Percentiles rank a stretch among this genome's conserved stretches.
These are phyloP conservation scores for Pheosia tremula DNA, from an alignment of 2,888 invertebrate species.

Conservation along the genomic window DNA sequence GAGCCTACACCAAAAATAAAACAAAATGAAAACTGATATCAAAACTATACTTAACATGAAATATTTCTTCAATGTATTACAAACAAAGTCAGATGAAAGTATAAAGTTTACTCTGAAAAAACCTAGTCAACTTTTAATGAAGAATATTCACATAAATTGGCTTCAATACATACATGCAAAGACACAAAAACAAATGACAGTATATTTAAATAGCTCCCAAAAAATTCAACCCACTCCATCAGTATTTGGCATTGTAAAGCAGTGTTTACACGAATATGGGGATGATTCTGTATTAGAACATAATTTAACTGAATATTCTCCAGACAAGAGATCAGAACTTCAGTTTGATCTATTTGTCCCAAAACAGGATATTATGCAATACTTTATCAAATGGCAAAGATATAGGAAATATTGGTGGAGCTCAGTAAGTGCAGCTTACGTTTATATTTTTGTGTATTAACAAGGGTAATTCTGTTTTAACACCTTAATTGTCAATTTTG, in stretches of 20 bases:
- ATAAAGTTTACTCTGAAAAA: slow-evolving; percentile 49
- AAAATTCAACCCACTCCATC: slow-evolving; percentile 16
- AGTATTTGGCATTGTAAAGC: slow-evolving; percentile 53
- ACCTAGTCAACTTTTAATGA: slow-evolving; percentile 60
- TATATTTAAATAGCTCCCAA: slow-evolving; percentile 48
- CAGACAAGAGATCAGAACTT: slow-evolving; percentile 48
- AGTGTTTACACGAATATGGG: slow-evolving; percentile 31
- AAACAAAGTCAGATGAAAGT: slow-evolving; percentile 31
- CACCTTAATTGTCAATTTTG: background rate
- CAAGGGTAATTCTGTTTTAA: background rate
- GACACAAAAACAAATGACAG: slow-evolving; percentile 58
- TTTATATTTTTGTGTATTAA: background rate
- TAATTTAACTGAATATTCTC: slow-evolving; percentile 32
- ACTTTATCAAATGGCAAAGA: slow-evolving; percentile 90
- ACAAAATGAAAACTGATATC: slow-evolving; percentile 71
- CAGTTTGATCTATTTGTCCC: slow-evolving; percentile 71
- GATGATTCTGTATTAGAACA: slow-evolving; percentile 40
- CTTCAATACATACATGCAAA: slow-evolving; percentile 59
- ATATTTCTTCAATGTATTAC: slow-evolving; percentile 58
- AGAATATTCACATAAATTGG: slow-evolving; percentile 70
- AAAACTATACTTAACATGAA: slow-evolving; percentile 53
- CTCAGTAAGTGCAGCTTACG: slow-evolving; percentile 84
- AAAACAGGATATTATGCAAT: slow-evolving; percentile 82
- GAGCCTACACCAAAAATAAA: slow-evolving; percentile 42
- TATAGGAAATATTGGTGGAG: slow-evolving; percentile 95